These are phyloP conservation scores for Beaufortia kweichowensis DNA, from an alignment of 2,113 vertebrate species.

Conservation along the genomic window DNA sequence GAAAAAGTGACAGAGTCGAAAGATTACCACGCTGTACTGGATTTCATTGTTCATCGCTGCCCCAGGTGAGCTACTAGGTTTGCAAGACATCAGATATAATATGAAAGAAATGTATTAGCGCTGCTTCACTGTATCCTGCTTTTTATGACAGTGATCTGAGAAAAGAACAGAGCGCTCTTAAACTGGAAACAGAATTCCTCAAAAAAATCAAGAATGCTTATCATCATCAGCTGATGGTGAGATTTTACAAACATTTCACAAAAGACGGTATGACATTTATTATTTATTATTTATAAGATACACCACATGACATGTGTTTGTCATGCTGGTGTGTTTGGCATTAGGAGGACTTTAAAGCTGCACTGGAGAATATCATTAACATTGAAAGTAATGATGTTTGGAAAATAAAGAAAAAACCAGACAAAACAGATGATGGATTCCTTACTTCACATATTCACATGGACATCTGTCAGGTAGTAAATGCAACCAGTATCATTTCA, in stretches of 20 bases:
- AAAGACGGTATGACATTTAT: too few relatives aligned
- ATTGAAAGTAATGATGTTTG: slow-evolving; percentile 35
- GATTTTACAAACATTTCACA: neutral
- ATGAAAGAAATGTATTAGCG: neutral
- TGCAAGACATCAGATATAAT: neutral
- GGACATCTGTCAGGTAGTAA: slow-evolving; percentile 38
- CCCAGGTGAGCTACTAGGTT: slow-evolving; percentile 62
- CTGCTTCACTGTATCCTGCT: neutral
- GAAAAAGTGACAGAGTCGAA: slow-evolving; percentile 59
- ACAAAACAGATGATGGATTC: slow-evolving; percentile 16
- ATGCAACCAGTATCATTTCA: neutral
- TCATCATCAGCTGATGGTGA: slow-evolving; percentile 36
- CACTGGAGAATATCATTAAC: slow-evolving; percentile 33
- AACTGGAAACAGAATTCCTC: slow-evolving; percentile 18
- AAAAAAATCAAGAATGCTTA: slow-evolving; percentile 30
- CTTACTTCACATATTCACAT: slow-evolving; percentile 34
- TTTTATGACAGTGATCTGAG: slow-evolving; percentile 42
- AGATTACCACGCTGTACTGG: slow-evolving; percentile 66
- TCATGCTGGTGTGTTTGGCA: slow-evolving; percentile 23
- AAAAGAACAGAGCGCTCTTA: slow-evolving; percentile 19
- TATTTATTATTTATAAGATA: too few relatives aligned
- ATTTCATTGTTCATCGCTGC: slow-evolving; percentile 70
- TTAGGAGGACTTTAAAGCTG: slow-evolving; percentile 36
- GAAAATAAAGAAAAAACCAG: slow-evolving; percentile 30
- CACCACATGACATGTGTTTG: neutral